These are phyloP conservation scores for Ochropleura leucogaster DNA, from an alignment of 2,888 invertebrate genomes.

Conservation along the genomic window DNA sequence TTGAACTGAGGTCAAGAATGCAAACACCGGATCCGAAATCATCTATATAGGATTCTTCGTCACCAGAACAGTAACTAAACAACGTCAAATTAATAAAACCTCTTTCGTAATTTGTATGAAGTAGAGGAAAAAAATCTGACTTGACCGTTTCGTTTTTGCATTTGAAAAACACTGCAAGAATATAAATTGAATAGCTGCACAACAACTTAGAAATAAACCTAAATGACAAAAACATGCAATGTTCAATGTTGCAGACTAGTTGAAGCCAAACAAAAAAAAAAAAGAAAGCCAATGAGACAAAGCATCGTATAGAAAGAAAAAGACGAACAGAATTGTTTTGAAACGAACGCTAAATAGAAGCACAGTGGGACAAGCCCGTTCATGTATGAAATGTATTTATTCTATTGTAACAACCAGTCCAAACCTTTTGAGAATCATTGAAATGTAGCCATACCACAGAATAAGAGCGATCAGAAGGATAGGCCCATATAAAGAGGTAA, in stretches of 20 bases:
- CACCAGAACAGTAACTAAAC: too few relatives aligned
- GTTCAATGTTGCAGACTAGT: conserved; percentile 15
- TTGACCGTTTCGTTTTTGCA: too few relatives aligned
- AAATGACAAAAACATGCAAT: conserved; percentile 14
- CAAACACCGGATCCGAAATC: too few relatives aligned
- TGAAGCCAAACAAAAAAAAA: conserved; percentile 38
- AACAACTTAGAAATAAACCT: not conserved
- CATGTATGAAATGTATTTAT: conserved; percentile 59
- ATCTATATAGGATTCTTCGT: too few relatives aligned
- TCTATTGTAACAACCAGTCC: conserved; percentile 34
- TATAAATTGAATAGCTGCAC: not conserved
- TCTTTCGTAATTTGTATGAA: too few relatives aligned
- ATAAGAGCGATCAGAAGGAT: not conserved
- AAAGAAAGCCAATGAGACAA: conserved; percentile 16
- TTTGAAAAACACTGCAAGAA: not conserved
- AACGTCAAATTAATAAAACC: too few relatives aligned
- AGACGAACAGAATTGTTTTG: conserved; percentile 29
- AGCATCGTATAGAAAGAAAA: conserved; percentile 14
- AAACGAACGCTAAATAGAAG: conserved; percentile 17
- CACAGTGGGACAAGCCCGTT: conserved; percentile 34
- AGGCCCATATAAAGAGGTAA: not conserved
- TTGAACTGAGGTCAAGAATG: too few relatives aligned
- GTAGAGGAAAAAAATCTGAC: too few relatives aligned
- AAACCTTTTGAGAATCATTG: conserved; percentile 41
- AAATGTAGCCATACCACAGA: conserved; percentile 36